Percentiles rank a stretch among this genome's conserved stretches.
Evolutionary conservation across 2,797 vertebrate genomes (phyloP).

Genomic region (Brachyrhaphis roseni): DNA sequence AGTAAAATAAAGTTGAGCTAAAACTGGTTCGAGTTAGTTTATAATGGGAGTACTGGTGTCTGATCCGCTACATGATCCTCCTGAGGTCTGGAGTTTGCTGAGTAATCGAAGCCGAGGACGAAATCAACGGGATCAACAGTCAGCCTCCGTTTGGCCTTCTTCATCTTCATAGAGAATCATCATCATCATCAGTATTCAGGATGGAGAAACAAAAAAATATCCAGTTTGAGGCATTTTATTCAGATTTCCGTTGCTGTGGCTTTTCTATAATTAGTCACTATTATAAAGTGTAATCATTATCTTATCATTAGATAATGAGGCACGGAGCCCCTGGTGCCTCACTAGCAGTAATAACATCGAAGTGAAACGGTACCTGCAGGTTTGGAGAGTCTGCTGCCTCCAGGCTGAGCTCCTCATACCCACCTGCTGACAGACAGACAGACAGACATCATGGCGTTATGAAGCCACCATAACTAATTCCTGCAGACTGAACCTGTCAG

Average conservation of each 20-base stretch:
- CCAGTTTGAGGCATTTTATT: no score
- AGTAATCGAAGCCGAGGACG: constrained; percentile 80
- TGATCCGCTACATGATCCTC: constrained; percentile 71
- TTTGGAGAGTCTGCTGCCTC: constrained; percentile 67
- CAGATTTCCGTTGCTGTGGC: no score
- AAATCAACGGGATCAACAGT: constrained; percentile 87
- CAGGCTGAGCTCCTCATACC: constrained; percentile 71
- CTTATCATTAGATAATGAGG: no score
- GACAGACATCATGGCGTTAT: not conserved
- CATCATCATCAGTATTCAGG: constrained; percentile 10
- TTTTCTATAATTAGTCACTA: no score
- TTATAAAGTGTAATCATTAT: no score
- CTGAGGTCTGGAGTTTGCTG: constrained; percentile 64
- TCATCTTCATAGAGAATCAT: constrained; percentile 71
- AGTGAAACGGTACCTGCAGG: constrained; percentile 47
- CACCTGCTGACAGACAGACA: constrained; percentile 44
- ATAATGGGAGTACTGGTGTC: no score
- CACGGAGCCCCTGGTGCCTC: no score
- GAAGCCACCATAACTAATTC: not conserved
- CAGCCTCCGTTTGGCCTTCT: constrained; percentile 88
- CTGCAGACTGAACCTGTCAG: no score
- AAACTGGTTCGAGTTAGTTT: no score
- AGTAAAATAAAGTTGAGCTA: not conserved
- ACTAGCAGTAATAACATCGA: no score
- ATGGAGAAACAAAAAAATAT: no score